Evolutionary conservation across 2,113 vertebrate species (phyloP).

Genomic region (Xiphophorus couchianus): DNA sequence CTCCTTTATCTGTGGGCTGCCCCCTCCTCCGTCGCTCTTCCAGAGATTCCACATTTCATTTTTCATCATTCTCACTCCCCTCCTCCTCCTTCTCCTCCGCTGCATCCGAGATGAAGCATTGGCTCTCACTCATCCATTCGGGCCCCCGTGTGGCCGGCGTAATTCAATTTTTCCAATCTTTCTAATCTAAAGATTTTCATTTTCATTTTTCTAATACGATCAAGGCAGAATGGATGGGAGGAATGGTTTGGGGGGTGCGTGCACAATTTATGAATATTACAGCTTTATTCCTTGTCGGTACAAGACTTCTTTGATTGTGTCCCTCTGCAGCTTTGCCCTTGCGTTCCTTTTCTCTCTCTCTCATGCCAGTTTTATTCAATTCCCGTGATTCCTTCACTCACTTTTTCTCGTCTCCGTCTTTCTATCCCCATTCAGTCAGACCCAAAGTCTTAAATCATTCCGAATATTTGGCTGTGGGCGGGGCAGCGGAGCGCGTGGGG

Average conservation of each 20-base stretch:
- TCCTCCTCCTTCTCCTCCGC: background rate
- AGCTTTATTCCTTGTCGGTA: slow-evolving; percentile 59
- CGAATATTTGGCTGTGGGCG: slow-evolving; percentile 48
- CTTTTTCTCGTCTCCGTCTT: slow-evolving; percentile 1
- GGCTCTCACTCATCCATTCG: slow-evolving; percentile 52
- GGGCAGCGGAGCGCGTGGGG: slow-evolving; percentile 46
- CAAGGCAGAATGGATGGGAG: slow-evolving; percentile 40
- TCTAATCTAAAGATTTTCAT: slow-evolving; percentile 77
- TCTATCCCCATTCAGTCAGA: slow-evolving; percentile 48
- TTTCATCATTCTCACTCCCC: slow-evolving; percentile 63
- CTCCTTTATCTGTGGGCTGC: background rate
- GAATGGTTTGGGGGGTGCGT: background rate
- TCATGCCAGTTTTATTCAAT: background rate
- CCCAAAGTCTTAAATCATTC: slow-evolving; percentile 60
- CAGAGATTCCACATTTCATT: slow-evolving; percentile 54
- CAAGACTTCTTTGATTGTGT: slow-evolving; percentile 48
- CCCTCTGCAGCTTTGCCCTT: slow-evolving; percentile 6
- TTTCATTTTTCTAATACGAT: slow-evolving; percentile 77
- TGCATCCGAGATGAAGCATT: slow-evolving; percentile 65
- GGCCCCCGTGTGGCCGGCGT: slow-evolving; percentile 25
- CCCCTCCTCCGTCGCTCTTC: background rate
- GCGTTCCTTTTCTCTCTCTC: slow-evolving; percentile 7
- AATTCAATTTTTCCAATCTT: slow-evolving; percentile 78
- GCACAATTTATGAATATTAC: slow-evolving; percentile 66
- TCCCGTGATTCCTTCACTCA: background rate